Evolutionary conservation across 2,113 vertebrate species (phyloP).

Genomic region (Dipodomys stephensi): DNA sequence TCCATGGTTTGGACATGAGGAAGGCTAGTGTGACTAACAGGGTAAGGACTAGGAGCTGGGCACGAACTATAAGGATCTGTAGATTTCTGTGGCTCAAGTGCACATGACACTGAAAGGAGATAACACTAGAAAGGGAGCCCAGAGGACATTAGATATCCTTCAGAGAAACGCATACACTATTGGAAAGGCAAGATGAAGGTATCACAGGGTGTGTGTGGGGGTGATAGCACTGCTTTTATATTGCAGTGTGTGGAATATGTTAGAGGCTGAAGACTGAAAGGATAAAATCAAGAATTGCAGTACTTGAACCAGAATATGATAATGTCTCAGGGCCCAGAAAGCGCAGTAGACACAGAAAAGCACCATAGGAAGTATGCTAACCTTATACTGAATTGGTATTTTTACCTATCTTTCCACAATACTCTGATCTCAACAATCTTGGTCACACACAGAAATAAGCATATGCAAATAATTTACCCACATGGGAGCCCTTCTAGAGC

Average conservation of each 20-base stretch:
- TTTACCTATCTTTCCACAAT: neutral
- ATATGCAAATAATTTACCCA: too few species aligned
- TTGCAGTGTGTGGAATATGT: neutral
- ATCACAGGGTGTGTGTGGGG: neutral
- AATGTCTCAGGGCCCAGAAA: neutral
- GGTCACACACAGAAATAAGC: too few species aligned
- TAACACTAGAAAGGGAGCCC: neutral
- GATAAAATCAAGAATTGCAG: neutral
- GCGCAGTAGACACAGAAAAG: neutral
- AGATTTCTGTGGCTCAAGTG: neutral
- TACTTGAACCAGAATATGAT: neutral
- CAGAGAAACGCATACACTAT: neutral
- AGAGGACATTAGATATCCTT: neutral
- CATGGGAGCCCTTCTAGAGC: too few species aligned
- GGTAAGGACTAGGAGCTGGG: neutral
- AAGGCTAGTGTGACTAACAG: neutral
- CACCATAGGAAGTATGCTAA: neutral
- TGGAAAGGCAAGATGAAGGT: neutral
- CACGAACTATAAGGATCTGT: neutral
- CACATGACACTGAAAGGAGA: neutral
- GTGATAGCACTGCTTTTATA: constrained; percentile 15
- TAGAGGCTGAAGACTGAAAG: neutral
- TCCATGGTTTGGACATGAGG: neutral
- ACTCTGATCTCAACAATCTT: neutral
- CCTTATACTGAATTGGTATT: neutral